Evolutionary conservation across 2,113 vertebrate genomes (phyloP).

Genomic region (Coptodon rendalli): DNA sequence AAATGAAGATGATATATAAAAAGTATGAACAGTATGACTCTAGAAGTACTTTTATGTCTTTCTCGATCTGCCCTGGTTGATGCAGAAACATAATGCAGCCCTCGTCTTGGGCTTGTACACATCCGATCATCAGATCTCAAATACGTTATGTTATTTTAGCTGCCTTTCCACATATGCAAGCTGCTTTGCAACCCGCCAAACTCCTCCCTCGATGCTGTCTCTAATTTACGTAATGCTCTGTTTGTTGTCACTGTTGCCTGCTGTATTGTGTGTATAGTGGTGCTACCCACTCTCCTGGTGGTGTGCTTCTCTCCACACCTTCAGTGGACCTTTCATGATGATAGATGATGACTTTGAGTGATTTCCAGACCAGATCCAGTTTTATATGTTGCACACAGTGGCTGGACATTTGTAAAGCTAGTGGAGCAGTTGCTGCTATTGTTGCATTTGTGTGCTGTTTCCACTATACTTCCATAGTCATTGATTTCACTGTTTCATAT

Average conservation of each 20-base stretch:
- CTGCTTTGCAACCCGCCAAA: background rate
- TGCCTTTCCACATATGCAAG: background rate
- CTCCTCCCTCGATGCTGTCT: background rate
- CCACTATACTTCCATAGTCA: background rate
- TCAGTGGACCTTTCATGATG: background rate
- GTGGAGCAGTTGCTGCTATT: accelerated
- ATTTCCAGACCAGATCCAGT: background rate
- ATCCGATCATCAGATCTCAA: background rate
- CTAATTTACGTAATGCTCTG: background rate
- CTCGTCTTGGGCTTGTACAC: background rate
- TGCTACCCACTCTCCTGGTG: background rate
- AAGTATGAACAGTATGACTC: background rate
- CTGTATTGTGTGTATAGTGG: background rate
- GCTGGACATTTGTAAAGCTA: background rate
- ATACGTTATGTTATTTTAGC: background rate
- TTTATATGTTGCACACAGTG: background rate
- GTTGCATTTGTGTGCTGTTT: background rate
- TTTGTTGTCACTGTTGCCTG: background rate
- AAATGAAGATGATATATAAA: background rate
- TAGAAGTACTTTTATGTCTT: background rate
- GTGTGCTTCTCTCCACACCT: background rate
- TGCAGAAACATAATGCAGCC: background rate
- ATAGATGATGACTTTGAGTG: background rate
- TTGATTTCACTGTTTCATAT: background rate
- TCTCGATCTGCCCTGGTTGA: background rate